phyloP scores from a whole-genome alignment of 2,797 vertebrate genomes.

The Notamacropus eugenii region DNA sequence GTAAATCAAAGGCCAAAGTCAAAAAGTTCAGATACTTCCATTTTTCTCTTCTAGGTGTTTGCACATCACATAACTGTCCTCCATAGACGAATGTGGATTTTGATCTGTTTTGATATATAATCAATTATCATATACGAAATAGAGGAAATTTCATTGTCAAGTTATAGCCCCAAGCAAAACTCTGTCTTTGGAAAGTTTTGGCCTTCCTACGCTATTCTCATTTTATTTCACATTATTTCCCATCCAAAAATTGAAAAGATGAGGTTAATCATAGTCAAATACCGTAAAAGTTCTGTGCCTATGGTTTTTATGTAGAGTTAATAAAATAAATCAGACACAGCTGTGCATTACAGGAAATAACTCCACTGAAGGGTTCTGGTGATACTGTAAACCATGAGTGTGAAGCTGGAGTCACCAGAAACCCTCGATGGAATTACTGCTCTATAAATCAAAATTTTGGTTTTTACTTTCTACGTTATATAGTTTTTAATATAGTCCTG shows the following conservation, averaged over 20 bases:
- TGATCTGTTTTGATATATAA: conserved; percentile 72
- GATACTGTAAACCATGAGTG: conserved; percentile 76
- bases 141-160: conserved; percentile 62
- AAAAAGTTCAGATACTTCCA: conserved; percentile 34
- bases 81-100: conserved; percentile 57
- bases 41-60: conserved; percentile 40
- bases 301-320: conserved; percentile 80
- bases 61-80: conserved; percentile 34
- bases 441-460: conserved; percentile 74
- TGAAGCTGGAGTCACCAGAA: conserved; percentile 77
- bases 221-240: conserved; percentile 54
- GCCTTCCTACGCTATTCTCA: conserved; percentile 55
- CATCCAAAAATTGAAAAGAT: conserved; percentile 73
- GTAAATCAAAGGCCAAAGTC: conserved; percentile 49
- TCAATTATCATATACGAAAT: conserved; percentile 59
- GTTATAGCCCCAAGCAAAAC: conserved; percentile 62
- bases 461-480: conserved; percentile 53
- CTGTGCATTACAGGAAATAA: conserved; percentile 79
- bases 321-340: conserved; percentile 80
- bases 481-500: not conserved
- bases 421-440: conserved; percentile 70
- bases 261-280: conserved; percentile 73
- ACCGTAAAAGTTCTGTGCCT: conserved; percentile 70
- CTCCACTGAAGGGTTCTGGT: conserved; percentile 70
- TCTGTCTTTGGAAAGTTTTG: conserved; percentile 60